Conservation (phyloP, 2,113 vertebrate species). For the Oreocharis arfaki region DNA sequence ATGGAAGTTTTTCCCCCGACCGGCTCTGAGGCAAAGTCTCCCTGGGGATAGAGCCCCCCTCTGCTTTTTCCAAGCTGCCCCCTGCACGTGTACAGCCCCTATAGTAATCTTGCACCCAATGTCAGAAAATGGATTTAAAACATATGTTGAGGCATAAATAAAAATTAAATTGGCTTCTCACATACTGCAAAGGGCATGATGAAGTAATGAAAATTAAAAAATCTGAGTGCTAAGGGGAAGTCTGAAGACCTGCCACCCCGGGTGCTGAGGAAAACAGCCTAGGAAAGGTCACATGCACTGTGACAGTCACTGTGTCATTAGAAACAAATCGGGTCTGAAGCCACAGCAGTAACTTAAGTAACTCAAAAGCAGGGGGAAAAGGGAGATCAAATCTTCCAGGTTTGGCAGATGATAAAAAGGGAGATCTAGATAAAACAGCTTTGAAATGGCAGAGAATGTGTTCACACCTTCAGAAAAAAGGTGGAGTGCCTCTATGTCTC, state of each 20-base stretch:
- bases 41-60: rapidly evolving
- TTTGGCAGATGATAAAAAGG: not conserved
- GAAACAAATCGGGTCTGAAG: not conserved
- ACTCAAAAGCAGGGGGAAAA: not conserved
- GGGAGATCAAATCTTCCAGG: not conserved
- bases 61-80: rapidly evolving
- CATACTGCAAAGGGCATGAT: not conserved
- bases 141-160: not conserved
- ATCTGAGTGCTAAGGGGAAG: not conserved
- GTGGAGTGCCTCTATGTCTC: not conserved
- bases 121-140: not conserved
- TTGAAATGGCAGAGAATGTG: not conserved
- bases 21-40: not conserved
- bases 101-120: not conserved
- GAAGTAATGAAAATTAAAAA: not conserved
- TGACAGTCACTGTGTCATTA: not conserved
- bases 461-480: not conserved
- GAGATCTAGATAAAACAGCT: not conserved
- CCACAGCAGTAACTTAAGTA: not conserved
- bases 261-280: not conserved
- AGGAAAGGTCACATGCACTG: not conserved
- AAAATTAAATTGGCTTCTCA: not conserved
- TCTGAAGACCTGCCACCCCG: not conserved
- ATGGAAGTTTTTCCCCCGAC: rapidly evolving
- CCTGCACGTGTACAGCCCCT: rapidly evolving